Evolutionary conservation across 2,113 vertebrate genomes (phyloP), one percentile per base, ranked within the genome.

Genomic region (Jacana jacana): DNA sequence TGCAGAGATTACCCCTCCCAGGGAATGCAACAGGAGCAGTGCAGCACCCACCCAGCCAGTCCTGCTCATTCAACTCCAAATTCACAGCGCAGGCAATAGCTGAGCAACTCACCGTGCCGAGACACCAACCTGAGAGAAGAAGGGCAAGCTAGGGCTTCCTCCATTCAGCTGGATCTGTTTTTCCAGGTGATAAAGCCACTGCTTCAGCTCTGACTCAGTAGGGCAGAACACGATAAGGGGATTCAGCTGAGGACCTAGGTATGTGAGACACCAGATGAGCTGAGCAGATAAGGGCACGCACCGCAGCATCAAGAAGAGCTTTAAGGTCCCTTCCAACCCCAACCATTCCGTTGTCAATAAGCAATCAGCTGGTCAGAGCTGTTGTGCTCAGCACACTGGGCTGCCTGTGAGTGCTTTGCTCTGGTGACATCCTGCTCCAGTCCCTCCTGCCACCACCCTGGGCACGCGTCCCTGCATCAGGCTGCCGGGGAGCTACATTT

Each of bases 101-200:
- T 2, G 7, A 5, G 0, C 23, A 7, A 81, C 42, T 57, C 72
- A 2, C 2, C 6, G 1, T 40, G n/a, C 44, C 6, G 4, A 65
- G 73, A 17, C 58, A 91, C 97, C 65, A 68, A 98, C 98, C 98
- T 98, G 97, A 4, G 89, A 24, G 27, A 96, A 83, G 6, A 95
- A 85, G 73, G 97, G 80, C 94, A 96, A 16, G 19, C 63, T 39
- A 3, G 95, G 76, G 79, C 76, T 98, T 11, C 99, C 99, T 57
- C 98, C 98, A 0, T 98, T 98, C 2, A 98, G 97, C 52, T 99
- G 98, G 66, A 98, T 99, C 92, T 99, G 99, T 84, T 99, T 99
- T 70, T 98, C 98, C 72, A 99, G 97, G 81, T 99, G 98, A 65
- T 98, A 98, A 23, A 99, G 99, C 99, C 99, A 99, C 61, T 93